Percentiles rank a stretch among this genome's conserved stretches.
Conservation (phyloP, 2,797 vertebrate genomes). For the Acanthornis magna region DNA sequence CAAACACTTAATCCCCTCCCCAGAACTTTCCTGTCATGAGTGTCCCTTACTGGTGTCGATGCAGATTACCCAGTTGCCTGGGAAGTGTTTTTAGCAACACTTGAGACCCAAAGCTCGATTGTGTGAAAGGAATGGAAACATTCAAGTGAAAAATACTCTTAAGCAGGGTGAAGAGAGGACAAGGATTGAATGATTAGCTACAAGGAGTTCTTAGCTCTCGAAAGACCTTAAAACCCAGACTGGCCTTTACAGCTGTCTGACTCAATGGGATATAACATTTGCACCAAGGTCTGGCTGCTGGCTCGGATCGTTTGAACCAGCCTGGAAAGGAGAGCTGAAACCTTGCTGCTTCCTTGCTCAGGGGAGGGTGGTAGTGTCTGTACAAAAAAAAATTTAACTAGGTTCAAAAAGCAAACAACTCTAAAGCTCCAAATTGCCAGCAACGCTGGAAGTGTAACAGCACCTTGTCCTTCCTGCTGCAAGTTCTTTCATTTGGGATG, state of each 20-base stretch:
- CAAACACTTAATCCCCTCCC: not conserved
- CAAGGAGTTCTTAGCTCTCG: not conserved
- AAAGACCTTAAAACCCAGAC: not conserved
- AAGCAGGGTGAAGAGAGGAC: not conserved
- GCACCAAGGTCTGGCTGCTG: not conserved
- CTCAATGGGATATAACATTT: not conserved
- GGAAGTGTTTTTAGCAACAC: not conserved
- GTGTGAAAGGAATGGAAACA: not conserved
- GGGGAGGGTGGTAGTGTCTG: not conserved
- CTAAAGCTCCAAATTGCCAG: not conserved
- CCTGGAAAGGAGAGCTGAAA: not conserved
- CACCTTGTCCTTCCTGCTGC: not conserved
- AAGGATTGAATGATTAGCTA: not conserved
- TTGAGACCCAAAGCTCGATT: not conserved
- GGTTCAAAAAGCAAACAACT: not conserved
- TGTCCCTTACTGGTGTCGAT: not conserved
- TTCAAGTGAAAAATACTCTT: not conserved
- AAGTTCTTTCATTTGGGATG: not conserved
- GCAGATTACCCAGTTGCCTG: not conserved
- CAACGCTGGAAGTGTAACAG: not conserved
- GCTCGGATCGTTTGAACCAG: not conserved
- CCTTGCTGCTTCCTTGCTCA: not conserved
- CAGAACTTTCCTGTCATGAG: not conserved
- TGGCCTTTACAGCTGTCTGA: not conserved
- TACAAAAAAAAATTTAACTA: not conserved